Evolutionary conservation across 2,113 vertebrate species (phyloP).

Genomic region (Rafetus swinhoei): DNA sequence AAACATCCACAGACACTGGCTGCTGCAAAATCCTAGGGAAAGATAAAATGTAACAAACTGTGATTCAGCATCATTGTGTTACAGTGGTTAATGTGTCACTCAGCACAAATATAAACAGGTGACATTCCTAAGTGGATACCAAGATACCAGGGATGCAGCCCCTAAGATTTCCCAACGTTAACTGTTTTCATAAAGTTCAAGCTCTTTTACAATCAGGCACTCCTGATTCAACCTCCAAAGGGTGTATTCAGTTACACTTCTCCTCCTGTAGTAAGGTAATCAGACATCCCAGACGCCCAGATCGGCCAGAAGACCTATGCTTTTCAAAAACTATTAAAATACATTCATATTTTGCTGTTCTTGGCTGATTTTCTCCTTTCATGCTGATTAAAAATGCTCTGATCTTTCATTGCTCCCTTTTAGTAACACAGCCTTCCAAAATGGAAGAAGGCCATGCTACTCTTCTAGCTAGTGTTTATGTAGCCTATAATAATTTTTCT

Average conservation of each 20-base stretch:
- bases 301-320: slow-evolving; percentile 43
- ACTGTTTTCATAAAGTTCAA: background rate
- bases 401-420: slow-evolving; percentile 64
- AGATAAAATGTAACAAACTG: background rate
- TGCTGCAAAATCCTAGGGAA: background rate
- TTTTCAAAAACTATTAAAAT: slow-evolving; percentile 64
- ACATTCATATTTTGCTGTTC: slow-evolving; percentile 55
- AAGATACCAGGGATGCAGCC: slow-evolving; percentile 4
- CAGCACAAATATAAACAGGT: background rate
- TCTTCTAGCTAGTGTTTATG: slow-evolving; percentile 56
- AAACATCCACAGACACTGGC: background rate
- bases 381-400: slow-evolving; percentile 64
- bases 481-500: slow-evolving; percentile 56
- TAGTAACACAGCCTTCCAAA: slow-evolving; percentile 56
- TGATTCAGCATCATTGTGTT: background rate
- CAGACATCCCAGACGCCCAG: slow-evolving; percentile 37
- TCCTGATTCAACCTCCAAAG: slow-evolving; percentile 4
- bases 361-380: slow-evolving; percentile 60
- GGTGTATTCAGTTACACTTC: background rate
- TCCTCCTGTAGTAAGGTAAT: slow-evolving; percentile 53
- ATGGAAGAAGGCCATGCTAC: slow-evolving; percentile 52
- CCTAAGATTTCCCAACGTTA: background rate
- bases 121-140: background rate
- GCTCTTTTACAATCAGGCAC: slow-evolving; percentile 11
- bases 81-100: background rate